A percentile compares a stretch with the other conserved stretches of the same genome.
phyloP scores from a whole-genome alignment of 2,888 invertebrate genomes.

The Bursaphelenchus okinawaensis region DNA sequence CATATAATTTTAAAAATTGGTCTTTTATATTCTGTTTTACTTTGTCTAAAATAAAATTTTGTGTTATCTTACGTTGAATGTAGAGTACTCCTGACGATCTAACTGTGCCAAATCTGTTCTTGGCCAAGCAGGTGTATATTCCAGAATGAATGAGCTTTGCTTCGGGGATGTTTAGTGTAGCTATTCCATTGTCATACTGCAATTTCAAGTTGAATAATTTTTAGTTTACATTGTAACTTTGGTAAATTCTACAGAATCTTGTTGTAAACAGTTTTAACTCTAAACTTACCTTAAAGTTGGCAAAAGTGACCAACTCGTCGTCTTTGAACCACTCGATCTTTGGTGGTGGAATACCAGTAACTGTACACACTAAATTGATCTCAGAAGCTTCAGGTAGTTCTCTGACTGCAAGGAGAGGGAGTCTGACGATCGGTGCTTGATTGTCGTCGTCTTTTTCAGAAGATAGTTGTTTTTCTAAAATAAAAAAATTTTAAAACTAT shows the following conservation, averaged over 20 bases:
- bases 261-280: background rate
- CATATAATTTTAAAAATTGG: slow-evolving; percentile 5
- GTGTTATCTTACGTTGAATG: slow-evolving; percentile 71
- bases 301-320: slow-evolving; percentile 36
- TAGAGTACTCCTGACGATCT: slow-evolving; percentile 90
- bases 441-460: slow-evolving; percentile 9
- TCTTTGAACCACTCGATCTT: slow-evolving; percentile 53
- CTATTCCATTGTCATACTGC: slow-evolving; percentile 69
- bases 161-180: slow-evolving; percentile 88
- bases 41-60: background rate
- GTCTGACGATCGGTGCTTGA: slow-evolving; percentile 30
- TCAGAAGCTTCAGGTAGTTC: slow-evolving; percentile 40
- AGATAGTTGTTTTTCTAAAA: background rate
- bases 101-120: slow-evolving; percentile 83
- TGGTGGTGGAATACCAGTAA: slow-evolving; percentile 51
- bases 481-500: no score
- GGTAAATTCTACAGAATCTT: no score
- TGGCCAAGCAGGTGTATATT: slow-evolving; percentile 86
- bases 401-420: slow-evolving; percentile 42
- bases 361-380: slow-evolving; percentile 48
- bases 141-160: slow-evolving; percentile 90
- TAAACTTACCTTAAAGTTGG: slow-evolving; percentile 12
- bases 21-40: background rate
- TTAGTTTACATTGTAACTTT: no score
- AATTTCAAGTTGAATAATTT: no score